Conservation (phyloP, 2,113 vertebrate genomes). For the Propithecus coquereli region DNA sequence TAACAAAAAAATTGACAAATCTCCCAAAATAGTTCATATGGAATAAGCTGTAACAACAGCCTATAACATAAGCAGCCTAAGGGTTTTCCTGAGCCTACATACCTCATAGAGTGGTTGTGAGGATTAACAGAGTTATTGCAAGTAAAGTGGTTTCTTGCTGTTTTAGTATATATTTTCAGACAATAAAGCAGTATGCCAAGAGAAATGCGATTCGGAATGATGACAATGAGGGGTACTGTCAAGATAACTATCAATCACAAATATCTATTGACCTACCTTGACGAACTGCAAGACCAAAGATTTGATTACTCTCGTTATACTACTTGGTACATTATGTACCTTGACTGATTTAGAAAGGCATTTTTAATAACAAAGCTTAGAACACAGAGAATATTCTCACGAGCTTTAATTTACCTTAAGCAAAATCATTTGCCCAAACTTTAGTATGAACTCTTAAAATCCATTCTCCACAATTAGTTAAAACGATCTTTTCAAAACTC, state of each 20-base stretch:
- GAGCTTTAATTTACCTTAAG: background rate
- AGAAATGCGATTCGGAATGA: background rate
- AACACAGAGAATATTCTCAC: background rate
- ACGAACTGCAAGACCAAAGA: background rate
- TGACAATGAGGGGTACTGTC: background rate
- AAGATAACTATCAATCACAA: background rate
- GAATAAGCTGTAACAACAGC: background rate
- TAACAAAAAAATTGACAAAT: background rate
- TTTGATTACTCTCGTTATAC: background rate
- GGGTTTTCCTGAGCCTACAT: background rate
- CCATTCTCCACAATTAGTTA: background rate
- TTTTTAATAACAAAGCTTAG: constrained; percentile 32
- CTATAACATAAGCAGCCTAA: background rate
- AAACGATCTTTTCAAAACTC: background rate
- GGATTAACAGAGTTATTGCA: background rate
- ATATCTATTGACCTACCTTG: background rate
- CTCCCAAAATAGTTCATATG: background rate
- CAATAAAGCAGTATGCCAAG: background rate
- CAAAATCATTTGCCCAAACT: background rate
- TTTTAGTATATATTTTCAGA: background rate
- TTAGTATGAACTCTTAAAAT: background rate
- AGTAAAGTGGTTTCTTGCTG: background rate
- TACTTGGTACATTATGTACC: background rate
- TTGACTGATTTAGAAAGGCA: constrained; percentile 26
- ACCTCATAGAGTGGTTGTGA: background rate